Evolutionary conservation across 2,797 vertebrate genomes (phyloP), one percentile per base, ranked within the genome.

Genomic region (Avahi laniger): DNA sequence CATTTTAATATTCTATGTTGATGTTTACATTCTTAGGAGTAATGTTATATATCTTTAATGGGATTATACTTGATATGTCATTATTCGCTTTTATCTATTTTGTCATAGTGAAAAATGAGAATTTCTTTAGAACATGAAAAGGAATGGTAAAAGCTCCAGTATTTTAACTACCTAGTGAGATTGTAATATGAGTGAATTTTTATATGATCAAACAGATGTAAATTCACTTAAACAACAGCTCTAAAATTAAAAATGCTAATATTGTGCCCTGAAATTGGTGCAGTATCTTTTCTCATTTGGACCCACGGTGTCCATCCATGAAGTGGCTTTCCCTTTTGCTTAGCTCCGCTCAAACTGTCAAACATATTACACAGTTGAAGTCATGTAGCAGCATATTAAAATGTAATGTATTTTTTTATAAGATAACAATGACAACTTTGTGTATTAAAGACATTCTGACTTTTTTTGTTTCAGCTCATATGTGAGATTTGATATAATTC

Each of bases 401-500:
- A 63, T 43, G 2, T 1, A 38, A 8, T 11, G 15, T 1, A 7
- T 20, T 18, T 15, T 26, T 79, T 70, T 50, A 35, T 18, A 48
- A 35, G 52, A 4, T 22, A 20, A 0, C 24, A 1, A 2, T 30
- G 12, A 30, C 17, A 43, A 46, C 75, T 78, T 33, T 33, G 12
- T 33, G 4, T 61, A 17, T 61, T 14, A 30, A 78, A 67, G 80
- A 30, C 0, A 26, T 2, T 1, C 7, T 28, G 2, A 38, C 1
- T 46, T 46, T 80, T 79, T 87, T 87, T 92, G 28, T 97, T 98
- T 41, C 95, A 99, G 99, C 96, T 99, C 99, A 0, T 99, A 99
- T 41, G 99, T 99, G 97, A 98, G 99, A 93, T 99, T 99, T 97
- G 99, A 99, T 94, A 99, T 99, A 89, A 98, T 99, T 97, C 99